Base-by-base conservation (phyloP, 2,113 vertebrate species). In the Picathartes gymnocephalus region DNA sequence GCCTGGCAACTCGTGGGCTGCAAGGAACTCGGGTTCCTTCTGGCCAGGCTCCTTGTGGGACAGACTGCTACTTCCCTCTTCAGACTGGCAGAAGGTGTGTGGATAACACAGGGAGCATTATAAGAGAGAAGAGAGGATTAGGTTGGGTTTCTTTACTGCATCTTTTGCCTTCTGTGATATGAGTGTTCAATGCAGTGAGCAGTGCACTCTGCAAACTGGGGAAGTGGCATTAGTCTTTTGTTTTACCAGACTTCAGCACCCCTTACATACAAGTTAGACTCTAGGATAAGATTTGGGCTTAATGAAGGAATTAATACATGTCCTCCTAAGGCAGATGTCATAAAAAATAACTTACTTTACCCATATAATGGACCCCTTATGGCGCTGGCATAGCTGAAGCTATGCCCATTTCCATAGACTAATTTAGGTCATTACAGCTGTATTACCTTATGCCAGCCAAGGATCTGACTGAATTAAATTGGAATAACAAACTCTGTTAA, bases 11-110 rank as follows among this genome's bases (percentile, higher is more conserved):
- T 74, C 0, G 0, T 0, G 6, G 50, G 48, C 30, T 56, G 62
- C 24, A 37, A 54, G 27, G 37, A 39, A n/a, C 33, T 33, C 27
- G 0, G 0, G 21, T 53, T 54, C 0, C 0, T 69, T 83, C 71
- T 15, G 35, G 6, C 5, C 3, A 35, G 60, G 51, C 44, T 64
- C 47, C 64, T 65, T 61, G 42, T 24, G 81, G 28, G 33, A 50
- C 4, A 1, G 20, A 11, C 16, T 23, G 20, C n/a, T 48, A 9
- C 65, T 21, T 10, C 14, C 31, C 25, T 58, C 20, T n/a, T 15
- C 60, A 45, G 78, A 21, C 60, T 66, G 70, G 53, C 37, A 68
- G 62, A 54, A 57, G 33, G 33, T 2, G 4, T 45, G 47, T 53
- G 54, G 45, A 7, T 20, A 33, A 21, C 42, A 51, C 4, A 25